Conservation (phyloP, 2,113 vertebrate genomes). For the Planiliza haematocheilus region DNA sequence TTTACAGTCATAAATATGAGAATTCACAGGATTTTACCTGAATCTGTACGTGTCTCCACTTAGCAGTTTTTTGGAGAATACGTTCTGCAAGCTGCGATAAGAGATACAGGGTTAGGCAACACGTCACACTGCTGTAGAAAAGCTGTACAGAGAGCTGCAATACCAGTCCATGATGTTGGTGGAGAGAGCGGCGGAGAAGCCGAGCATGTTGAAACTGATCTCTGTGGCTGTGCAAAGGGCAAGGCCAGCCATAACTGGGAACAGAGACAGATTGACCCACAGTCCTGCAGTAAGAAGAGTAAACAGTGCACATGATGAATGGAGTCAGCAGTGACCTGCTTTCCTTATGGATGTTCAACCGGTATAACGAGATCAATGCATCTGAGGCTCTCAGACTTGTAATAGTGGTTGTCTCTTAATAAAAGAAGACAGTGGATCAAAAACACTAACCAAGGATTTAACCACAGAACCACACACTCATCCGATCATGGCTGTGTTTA, state of each 20-base stretch:
- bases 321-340: background rate
- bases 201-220: conserved; percentile 94
- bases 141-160: background rate
- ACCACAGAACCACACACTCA: too few relatives aligned
- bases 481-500: conserved; percentile 47
- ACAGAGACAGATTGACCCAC: conserved; percentile 93
- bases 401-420: too few relatives aligned
- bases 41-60: conserved; percentile 97
- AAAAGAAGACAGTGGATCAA: too few relatives aligned
- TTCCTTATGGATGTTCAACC: background rate
- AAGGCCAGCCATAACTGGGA: conserved; percentile 94
- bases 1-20: background rate
- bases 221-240: conserved; percentile 94
- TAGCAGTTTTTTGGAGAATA: conserved; percentile 97
- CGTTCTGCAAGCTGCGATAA: conserved; percentile 92
- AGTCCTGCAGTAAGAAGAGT: conserved; percentile 81
- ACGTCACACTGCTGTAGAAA: too few relatives aligned
- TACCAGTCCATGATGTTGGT: conserved; percentile 99
- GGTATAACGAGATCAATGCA: background rate
- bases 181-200: conserved; percentile 94
- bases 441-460: too few relatives aligned
- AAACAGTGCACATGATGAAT: background rate
- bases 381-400: background rate
- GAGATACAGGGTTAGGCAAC: conserved; percentile 34
- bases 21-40: conserved; percentile 82